phyloP scores from a whole-genome alignment of 2,888 invertebrate species.

The Chrysodeixis includens region DNA sequence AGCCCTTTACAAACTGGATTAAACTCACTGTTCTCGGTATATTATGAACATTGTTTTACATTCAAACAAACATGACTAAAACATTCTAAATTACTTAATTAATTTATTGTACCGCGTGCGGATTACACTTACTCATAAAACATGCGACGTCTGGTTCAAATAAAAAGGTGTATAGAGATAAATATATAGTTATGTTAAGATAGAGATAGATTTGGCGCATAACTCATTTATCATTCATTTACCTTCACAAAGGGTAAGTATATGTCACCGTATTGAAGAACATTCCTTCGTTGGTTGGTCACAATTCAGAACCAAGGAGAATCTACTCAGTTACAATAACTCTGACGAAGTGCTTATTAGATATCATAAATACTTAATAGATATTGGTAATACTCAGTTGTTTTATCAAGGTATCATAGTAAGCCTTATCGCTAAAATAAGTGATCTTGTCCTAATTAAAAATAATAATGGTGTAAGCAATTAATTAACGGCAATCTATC shows the following conservation, averaged over 20 bases:
- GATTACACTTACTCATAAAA: background rate
- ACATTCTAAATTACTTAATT: background rate
- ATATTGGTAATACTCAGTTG: too few relatives aligned
- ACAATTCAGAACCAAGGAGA: too few relatives aligned
- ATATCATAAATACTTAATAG: too few relatives aligned
- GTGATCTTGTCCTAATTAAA: constrained; percentile 15
- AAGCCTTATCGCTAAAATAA: background rate
- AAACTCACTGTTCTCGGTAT: constrained; percentile 12
- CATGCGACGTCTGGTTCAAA: background rate
- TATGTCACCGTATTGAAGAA: background rate
- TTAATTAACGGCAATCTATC: constrained; percentile 41
- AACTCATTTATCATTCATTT: too few relatives aligned
- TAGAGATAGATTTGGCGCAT: background rate
- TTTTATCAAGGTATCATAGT: too few relatives aligned
- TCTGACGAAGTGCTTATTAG: too few relatives aligned
- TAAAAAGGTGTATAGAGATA: background rate
- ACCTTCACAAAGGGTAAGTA: background rate
- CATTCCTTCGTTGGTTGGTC: too few relatives aligned
- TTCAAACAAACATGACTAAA: constrained; percentile 28
- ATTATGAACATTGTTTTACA: constrained; percentile 12
- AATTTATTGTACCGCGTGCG: background rate
- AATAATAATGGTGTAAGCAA: constrained; percentile 18
- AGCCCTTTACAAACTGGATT: constrained; percentile 37
- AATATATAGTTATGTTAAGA: background rate
- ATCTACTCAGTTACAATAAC: too few relatives aligned